Conservation (phyloP, 2,888 invertebrate species). For the Mesochorus sp. region DNA sequence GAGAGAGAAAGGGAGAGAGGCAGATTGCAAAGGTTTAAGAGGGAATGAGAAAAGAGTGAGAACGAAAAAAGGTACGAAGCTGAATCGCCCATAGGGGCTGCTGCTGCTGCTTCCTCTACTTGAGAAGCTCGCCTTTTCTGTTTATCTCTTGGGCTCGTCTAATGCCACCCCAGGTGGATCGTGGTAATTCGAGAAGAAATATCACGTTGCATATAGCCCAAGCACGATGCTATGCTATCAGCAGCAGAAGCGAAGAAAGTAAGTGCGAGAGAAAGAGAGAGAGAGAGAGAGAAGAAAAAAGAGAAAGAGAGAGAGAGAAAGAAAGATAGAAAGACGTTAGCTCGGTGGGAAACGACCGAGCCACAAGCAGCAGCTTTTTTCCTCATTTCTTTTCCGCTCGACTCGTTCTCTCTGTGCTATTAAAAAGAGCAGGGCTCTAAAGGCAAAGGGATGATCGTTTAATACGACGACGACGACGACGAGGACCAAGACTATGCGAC, state of each 20-base stretch:
- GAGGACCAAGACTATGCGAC: constrained; percentile 19
- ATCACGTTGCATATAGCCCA: constrained; percentile 52
- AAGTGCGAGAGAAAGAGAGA: not conserved
- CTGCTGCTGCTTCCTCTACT: constrained; percentile 13
- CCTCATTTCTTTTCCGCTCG: constrained; percentile 15
- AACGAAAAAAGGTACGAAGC: constrained; percentile 18
- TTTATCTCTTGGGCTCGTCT: constrained; percentile 55
- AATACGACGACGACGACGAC: constrained; percentile 59
- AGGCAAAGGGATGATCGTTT: constrained; percentile 56
- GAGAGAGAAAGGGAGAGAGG: constrained; percentile 17
- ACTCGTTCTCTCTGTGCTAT: constrained; percentile 47
- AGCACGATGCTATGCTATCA: constrained; percentile 42
- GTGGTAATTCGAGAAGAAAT: constrained; percentile 62
- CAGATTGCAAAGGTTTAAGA: not conserved
- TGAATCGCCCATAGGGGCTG: constrained; percentile 30
- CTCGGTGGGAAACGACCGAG: constrained; percentile 49
- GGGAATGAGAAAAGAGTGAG: constrained; percentile 16
- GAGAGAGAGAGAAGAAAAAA: not conserved
- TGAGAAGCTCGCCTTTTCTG: constrained; percentile 55
- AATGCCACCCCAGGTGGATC: constrained; percentile 60
- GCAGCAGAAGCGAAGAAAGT: constrained; percentile 33
- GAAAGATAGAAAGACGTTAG: constrained; percentile 16
- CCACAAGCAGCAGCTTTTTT: constrained; percentile 44
- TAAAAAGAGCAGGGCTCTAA: constrained; percentile 55
- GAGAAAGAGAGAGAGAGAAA: not conserved